Conservation (phyloP, 35 echinoderm and acorn worm species). For the Hemicentrotus pulcherrimus region DNA sequence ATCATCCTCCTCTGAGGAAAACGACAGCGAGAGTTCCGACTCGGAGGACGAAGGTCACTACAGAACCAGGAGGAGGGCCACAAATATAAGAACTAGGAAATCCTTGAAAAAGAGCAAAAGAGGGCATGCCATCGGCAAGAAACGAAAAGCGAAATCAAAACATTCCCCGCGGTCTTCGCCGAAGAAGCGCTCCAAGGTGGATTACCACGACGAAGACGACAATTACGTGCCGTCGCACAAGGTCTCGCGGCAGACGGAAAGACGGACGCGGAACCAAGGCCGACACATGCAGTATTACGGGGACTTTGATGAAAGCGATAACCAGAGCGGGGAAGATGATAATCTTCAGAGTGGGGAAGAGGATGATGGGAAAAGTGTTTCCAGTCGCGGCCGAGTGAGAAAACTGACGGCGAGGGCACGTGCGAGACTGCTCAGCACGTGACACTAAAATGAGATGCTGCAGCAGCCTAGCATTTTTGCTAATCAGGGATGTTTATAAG, state of each 20-base stretch:
- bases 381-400: constrained; percentile 80
- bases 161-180: not conserved
- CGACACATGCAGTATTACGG: constrained; percentile 65
- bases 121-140: not conserved
- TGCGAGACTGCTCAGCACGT: constrained; percentile 47
- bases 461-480: not conserved
- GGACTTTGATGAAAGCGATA: constrained; percentile 59
- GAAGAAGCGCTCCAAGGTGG: constrained; percentile 21
- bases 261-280: constrained; percentile 64
- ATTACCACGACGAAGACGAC: constrained; percentile 71
- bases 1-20: constrained; percentile 31
- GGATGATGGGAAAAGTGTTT: constrained; percentile 66
- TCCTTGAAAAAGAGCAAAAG: constrained; percentile 47
- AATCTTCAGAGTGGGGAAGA: constrained; percentile 52
- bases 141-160: constrained; percentile 49
- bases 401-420: constrained; percentile 74
- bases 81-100: not conserved
- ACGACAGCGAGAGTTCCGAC: constrained; percentile 60
- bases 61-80: constrained; percentile 18
- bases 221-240: constrained; percentile 1
- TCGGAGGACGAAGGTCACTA: constrained; percentile 50
- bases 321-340: not conserved
- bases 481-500: not conserved
- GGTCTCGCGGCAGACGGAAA: constrained; percentile 34
- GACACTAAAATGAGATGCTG: not conserved